Conservation (phyloP, 1,140 invertebrate genomes). For the Arctopsyche grandis region DNA sequence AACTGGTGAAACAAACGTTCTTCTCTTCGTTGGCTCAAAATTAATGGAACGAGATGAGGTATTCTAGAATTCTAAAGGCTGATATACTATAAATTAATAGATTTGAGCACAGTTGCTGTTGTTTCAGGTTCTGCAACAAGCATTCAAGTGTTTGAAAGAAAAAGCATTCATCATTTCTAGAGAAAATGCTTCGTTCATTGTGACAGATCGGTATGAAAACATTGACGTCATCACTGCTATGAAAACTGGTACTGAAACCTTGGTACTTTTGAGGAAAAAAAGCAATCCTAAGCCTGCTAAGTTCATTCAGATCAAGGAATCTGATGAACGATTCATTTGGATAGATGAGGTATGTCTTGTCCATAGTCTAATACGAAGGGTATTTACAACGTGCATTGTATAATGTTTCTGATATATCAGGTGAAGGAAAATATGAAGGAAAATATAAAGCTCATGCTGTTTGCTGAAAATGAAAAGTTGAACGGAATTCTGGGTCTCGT, state of each 20-base stretch:
- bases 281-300: constrained; percentile 61
- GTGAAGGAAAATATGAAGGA: constrained; percentile 68
- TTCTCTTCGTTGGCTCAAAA: constrained; percentile 68
- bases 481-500: constrained; percentile 88
- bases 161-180: constrained; percentile 66
- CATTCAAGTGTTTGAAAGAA: constrained; percentile 59
- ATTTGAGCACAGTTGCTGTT: not conserved
- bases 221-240: constrained; percentile 62
- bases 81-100: not conserved
- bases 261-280: constrained; percentile 62
- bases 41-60: constrained; percentile 59
- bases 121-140: constrained; percentile 60
- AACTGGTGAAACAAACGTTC: constrained; percentile 66
- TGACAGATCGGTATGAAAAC: constrained; percentile 57
- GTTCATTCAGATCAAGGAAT: constrained; percentile 59
- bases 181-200: constrained; percentile 59
- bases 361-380: too few species aligned
- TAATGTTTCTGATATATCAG: not conserved
- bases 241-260: constrained; percentile 61
- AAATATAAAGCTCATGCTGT: constrained; percentile 68
- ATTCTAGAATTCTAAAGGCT: constrained; percentile 36
- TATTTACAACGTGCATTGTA: too few species aligned
- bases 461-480: constrained; percentile 69
- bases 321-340: constrained; percentile 60
- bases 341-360: constrained; percentile 58